Conservation (phyloP, 2,113 vertebrate genomes). For the Caretta caretta region DNA sequence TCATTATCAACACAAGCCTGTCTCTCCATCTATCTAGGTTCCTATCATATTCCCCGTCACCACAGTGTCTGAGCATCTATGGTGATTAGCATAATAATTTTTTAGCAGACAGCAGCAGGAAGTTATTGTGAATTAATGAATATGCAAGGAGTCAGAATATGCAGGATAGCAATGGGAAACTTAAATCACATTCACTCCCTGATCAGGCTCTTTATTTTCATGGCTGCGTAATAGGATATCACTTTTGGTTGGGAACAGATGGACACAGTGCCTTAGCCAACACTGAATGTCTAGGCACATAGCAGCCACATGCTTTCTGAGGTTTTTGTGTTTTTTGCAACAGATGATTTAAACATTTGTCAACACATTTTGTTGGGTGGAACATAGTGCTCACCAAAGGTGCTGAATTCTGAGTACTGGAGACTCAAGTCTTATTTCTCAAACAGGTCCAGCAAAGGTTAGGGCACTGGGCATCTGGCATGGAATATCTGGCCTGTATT, state of each 20-base stretch:
- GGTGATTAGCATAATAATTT: neutral
- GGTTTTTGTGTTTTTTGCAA: neutral
- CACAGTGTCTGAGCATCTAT: neutral
- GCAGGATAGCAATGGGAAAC: neutral
- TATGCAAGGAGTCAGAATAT: neutral
- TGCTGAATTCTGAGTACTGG: neutral
- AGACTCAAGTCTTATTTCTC: neutral
- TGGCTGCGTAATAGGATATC: neutral
- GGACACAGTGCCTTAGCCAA: neutral
- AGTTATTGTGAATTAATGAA: neutral
- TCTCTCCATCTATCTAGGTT: neutral
- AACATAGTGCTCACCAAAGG: neutral
- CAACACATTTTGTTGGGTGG: neutral
- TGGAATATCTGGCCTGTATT: neutral
- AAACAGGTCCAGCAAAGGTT: neutral
- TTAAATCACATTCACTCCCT: neutral
- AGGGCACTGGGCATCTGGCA: neutral
- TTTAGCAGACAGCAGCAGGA: neutral
- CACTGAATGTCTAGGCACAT: neutral
- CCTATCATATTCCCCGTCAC: neutral
- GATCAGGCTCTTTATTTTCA: neutral
- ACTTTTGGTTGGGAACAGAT: neutral
- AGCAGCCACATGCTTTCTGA: neutral
- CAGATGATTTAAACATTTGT: neutral
- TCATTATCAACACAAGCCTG: neutral